Evolutionary conservation across 2,797 vertebrate species (phyloP).

Genomic region (Artibeus lituratus): DNA sequence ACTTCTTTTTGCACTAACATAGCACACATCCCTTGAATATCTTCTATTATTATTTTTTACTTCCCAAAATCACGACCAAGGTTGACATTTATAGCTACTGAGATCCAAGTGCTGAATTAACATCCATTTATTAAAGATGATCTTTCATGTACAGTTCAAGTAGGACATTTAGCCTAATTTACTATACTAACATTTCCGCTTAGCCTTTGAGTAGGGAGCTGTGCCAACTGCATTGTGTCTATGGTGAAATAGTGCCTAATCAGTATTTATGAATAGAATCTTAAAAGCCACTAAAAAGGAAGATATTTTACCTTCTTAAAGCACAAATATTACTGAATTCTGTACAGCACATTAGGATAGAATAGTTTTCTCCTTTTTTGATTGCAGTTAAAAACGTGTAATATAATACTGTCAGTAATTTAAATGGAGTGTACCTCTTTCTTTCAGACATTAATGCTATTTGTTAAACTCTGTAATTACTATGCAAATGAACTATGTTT

Average conservation of each 20-base stretch:
- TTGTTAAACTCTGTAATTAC: constrained; percentile 83
- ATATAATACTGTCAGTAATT: constrained; percentile 79
- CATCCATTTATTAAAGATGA: constrained; percentile 77
- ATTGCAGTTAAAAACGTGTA: constrained; percentile 77
- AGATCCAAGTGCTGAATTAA: constrained; percentile 66
- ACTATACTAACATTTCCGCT: constrained; percentile 77
- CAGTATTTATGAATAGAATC: constrained; percentile 83
- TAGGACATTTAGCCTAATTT: constrained; percentile 76
- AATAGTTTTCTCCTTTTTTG: constrained; percentile 69
- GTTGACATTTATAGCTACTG: constrained; percentile 67
- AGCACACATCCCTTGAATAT: constrained; percentile 3
- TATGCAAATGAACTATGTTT: constrained; percentile 80
- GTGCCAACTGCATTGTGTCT: constrained; percentile 58
- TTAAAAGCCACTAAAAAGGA: constrained; percentile 80
- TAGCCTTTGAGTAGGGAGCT: constrained; percentile 59
- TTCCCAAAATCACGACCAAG: constrained; percentile 42
- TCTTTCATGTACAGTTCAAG: constrained; percentile 71
- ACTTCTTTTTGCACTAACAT: constrained; percentile 21
- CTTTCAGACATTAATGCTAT: constrained; percentile 79
- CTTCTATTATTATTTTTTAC: constrained; percentile 4
- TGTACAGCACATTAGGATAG: constrained; percentile 54
- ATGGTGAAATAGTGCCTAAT: constrained; percentile 79
- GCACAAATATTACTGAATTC: constrained; percentile 74
- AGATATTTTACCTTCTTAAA: constrained; percentile 75
- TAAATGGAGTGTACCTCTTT: constrained; percentile 79